phyloP scores from a whole-genome alignment of 1,140 invertebrate genomes.

The Xylocopa sonorina region DNA sequence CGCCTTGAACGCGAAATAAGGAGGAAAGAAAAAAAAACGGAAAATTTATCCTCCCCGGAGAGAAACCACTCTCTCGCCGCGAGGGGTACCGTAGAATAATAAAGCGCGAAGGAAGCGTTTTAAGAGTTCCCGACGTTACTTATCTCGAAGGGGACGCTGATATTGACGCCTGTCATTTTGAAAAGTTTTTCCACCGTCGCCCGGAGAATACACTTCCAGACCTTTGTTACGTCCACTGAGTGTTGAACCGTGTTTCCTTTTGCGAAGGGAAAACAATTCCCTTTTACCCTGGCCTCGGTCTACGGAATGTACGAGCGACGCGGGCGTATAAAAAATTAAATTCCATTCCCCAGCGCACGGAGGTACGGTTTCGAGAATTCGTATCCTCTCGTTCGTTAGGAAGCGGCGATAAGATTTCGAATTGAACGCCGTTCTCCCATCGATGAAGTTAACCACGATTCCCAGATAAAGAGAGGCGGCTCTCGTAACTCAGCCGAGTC shows the following conservation, averaged over 20 bases:
- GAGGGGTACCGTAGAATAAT: conserved; percentile 25
- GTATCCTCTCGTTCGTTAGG: too few species aligned
- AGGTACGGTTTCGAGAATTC: too few species aligned
- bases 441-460: too few species aligned
- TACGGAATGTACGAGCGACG: not conserved
- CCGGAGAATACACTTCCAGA: not conserved
- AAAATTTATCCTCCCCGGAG: not conserved
- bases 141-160: conserved; percentile 32
- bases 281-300: not conserved
- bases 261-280: not conserved
- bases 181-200: conserved; percentile 16
- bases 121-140: conserved; percentile 17
- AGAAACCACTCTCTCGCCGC: not conserved
- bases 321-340: not conserved
- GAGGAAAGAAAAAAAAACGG: too few species aligned
- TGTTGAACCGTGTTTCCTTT: conserved; percentile 8
- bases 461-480: not conserved
- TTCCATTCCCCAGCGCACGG: not conserved
- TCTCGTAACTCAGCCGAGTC: not conserved
- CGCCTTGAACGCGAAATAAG: conserved; percentile 24
- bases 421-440: too few species aligned
- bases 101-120: conserved; percentile 39
- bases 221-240: not conserved
- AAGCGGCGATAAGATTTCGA: too few species aligned
- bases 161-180: conserved; percentile 53